phyloP scores from a whole-genome alignment of 2,888 invertebrate species.

The Merodon equestris region DNA sequence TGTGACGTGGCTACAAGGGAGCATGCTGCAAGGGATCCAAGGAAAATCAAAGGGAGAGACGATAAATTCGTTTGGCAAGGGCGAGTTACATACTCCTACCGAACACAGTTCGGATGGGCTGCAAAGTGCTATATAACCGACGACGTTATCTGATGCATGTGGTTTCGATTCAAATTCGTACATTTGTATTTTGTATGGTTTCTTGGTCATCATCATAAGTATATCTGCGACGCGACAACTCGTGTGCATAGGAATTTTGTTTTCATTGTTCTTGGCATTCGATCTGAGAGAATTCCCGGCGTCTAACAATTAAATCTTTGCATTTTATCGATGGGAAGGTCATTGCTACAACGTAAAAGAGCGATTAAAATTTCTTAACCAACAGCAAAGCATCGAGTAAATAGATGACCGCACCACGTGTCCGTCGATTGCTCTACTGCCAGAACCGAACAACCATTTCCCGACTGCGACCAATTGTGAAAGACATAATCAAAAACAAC shows the following conservation, averaged over 20 bases:
- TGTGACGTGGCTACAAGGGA: not conserved
- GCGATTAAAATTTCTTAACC: not conserved
- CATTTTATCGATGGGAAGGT: constrained; percentile 28
- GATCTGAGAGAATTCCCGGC: constrained; percentile 20
- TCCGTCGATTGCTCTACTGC: not conserved
- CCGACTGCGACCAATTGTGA: constrained; percentile 7
- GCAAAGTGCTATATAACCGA: not conserved
- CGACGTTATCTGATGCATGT: constrained; percentile 32
- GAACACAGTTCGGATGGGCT: constrained; percentile 11
- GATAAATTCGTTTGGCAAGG: constrained; percentile 26
- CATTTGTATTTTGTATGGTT: constrained; percentile 50
- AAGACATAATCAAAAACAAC: constrained; percentile 21
- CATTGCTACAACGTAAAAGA: constrained; percentile 37
- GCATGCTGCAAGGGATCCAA: too few species aligned
- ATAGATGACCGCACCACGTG: constrained; percentile 1
- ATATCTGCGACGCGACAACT: not conserved
- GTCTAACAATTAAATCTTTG: constrained; percentile 2
- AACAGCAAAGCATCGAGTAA: constrained; percentile 3
- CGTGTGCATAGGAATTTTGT: constrained; percentile 22
- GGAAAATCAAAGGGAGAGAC: not conserved
- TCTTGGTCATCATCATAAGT: constrained; percentile 33
- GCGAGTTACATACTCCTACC: not conserved
- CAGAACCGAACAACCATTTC: not conserved
- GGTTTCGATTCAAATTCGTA: constrained; percentile 41
- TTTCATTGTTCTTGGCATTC: constrained; percentile 7